Evolutionary conservation across 1,140 invertebrate genomes (phyloP), one percentile per base, ranked within the genome.

Genomic region (Condylostylus longicornis): DNA sequence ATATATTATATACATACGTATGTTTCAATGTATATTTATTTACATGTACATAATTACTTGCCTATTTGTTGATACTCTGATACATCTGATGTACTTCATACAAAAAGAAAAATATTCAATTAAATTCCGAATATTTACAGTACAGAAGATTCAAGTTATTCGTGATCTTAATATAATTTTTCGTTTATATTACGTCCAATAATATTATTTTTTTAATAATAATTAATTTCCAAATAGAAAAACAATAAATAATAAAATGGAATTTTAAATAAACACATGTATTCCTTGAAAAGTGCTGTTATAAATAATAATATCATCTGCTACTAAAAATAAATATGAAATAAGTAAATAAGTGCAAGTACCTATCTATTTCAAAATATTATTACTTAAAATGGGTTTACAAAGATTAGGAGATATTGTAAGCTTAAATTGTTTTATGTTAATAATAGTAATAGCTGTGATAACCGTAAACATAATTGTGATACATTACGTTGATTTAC

Each of bases 111-210:
- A 51, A 51, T 52, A 48, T 21, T 30, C 43, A 39, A 41, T 27
- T 35, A 38, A 38, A 18, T 38, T 30, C 33, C 31, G 37, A 30
- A 46, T 37, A 42, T 31, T 39, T 47, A 47, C 42, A 51, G 50
- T 50, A 45, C 43, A 48, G 46, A 53, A 34, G 28, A 30, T 33
- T 51, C 48, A 53, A 51, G 53, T 52, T 51, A 48, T 22, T 30
- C 34, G 21, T 37, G 32, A 38, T 32, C 44, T 42, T 39, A 39
- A 35, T 38, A 33, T 42, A 21, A 15, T 13, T 14, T 28, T 14
- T 15, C 21, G 17, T 36, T 30, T 38, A 33, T 41, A 29, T 18
- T 22, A 28, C 17, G 21, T 38, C 36, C 28, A 30, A 17, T 32
- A 45, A 51, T 53, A 50, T 41, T 46, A 44, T 41, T 40, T 30